phyloP scores from a whole-genome alignment of 2,888 invertebrate genomes.

The Ormia ochracea region DNA sequence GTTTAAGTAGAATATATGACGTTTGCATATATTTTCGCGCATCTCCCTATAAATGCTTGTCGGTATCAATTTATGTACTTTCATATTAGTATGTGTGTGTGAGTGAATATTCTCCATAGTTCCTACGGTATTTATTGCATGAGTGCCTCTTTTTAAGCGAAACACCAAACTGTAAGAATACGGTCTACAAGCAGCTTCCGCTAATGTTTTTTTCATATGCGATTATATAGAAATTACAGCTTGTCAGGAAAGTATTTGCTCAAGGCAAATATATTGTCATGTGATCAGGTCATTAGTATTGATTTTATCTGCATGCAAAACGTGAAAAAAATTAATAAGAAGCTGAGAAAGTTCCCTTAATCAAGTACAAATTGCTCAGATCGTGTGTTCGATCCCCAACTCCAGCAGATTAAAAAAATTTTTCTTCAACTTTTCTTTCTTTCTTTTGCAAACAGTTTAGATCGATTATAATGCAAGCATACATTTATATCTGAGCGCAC shows the following conservation, averaged over 20 bases:
- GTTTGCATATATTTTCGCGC: background rate
- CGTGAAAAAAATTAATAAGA: no score
- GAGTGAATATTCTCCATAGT: background rate
- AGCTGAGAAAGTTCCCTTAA: no score
- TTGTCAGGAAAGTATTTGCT: background rate
- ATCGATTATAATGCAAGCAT: no score
- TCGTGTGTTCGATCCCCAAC: no score
- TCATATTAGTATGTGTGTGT: background rate
- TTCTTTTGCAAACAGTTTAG: no score
- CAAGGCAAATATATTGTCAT: background rate
- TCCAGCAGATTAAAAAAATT: no score
- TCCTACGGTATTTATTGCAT: conserved; percentile 41
- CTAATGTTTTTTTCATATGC: conserved; percentile 29
- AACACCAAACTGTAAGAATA: conserved; percentile 48
- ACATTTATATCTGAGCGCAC: no score
- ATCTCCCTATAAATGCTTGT: no score
- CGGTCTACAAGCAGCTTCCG: conserved; percentile 54
- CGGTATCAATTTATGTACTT: background rate
- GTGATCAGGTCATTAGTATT: no score
- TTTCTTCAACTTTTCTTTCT: no score
- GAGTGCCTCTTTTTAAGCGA: conserved; percentile 41
- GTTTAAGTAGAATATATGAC: conserved; percentile 11
- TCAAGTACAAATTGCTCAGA: no score
- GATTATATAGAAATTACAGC: background rate
- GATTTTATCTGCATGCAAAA: no score